Evolutionary conservation across 2,113 vertebrate species (phyloP).

Genomic region (Pitta sordida): DNA sequence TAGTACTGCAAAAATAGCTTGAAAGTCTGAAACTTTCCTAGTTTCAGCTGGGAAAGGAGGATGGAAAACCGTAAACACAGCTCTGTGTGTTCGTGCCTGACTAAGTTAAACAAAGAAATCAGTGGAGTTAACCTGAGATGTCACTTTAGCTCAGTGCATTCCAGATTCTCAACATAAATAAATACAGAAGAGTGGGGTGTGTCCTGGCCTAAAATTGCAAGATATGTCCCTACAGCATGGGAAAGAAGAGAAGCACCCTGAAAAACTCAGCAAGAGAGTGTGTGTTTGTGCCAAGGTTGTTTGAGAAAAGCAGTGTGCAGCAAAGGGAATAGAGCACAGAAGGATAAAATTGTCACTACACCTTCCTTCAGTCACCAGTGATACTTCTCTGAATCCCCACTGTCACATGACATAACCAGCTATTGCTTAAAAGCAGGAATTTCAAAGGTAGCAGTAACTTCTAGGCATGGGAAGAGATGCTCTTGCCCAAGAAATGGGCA

Average conservation of each 20-base stretch:
- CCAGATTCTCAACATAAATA: background rate
- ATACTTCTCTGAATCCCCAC: background rate
- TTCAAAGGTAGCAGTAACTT: background rate
- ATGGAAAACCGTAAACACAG: background rate
- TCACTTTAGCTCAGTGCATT: background rate
- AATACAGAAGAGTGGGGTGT: fast-evolving
- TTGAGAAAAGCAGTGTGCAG: background rate
- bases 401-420: background rate
- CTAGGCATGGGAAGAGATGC: background rate
- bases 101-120: background rate
- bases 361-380: background rate
- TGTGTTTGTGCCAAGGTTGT: background rate
- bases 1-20: background rate
- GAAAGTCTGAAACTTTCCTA: too few relatives aligned
- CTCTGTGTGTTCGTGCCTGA: background rate
- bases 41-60: background rate
- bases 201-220: background rate
- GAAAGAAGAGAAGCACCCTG: background rate
- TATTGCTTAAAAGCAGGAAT: background rate
- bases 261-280: background rate
- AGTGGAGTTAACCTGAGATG: background rate
- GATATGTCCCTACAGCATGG: background rate
- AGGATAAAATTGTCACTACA: background rate
- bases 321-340: background rate
- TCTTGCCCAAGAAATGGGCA: background rate